Base-by-base conservation (phyloP, 2,888 invertebrate genomes). In the Acanthosepion lycidas region DNA sequence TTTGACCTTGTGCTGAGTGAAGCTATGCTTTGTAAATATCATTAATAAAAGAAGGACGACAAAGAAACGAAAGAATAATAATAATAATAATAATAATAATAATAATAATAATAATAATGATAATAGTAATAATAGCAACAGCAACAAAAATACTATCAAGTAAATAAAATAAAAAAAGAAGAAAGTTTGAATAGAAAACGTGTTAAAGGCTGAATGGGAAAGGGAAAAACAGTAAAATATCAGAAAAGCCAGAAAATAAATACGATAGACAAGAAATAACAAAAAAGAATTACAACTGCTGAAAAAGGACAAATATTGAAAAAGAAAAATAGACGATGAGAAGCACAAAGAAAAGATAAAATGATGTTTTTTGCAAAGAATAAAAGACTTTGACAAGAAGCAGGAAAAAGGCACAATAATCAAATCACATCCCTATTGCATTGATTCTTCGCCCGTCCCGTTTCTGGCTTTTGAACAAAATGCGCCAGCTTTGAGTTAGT, bases 381-480 rank as follows among this genome's bases (percentile, higher is more conserved):
- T 78, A 78, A 78, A 78, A 78, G 78, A n/a, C 78, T n/a, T n/a
- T 33, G 78, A 78, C 78, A 78, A 78, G 78, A 78, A 15, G n/a
- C 78, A 78, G 78, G 78, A 78, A n/a, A 78, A 33, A 78, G n/a
- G 78, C 78, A 78, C n/a, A 78, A 78, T 78, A 78, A 78, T n/a
- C n/a, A n/a, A 78, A 78, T 78, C 78, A 78, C 78, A 78, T 78
- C 78, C n/a, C 78, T n/a, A n/a, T n/a, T n/a, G 78, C 33, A 78
- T 78, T 78, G 78, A 78, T 78, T 78, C 78, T n/a, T 12, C 18
- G 78, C n/a, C 78, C n/a, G 78, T 78, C 78, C 33, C 5, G 78
- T n/a, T 78, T 33, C n/a, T 78, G n/a, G 78, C 78, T n/a, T 78
- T 78, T n/a, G 78, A 78, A 78, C 78, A n/a, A 78, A 78, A 78